Evolutionary conservation across 2,797 vertebrate species (phyloP), one percentile per base, ranked within the genome.

Genomic region (Myripristis jacobus): DNA sequence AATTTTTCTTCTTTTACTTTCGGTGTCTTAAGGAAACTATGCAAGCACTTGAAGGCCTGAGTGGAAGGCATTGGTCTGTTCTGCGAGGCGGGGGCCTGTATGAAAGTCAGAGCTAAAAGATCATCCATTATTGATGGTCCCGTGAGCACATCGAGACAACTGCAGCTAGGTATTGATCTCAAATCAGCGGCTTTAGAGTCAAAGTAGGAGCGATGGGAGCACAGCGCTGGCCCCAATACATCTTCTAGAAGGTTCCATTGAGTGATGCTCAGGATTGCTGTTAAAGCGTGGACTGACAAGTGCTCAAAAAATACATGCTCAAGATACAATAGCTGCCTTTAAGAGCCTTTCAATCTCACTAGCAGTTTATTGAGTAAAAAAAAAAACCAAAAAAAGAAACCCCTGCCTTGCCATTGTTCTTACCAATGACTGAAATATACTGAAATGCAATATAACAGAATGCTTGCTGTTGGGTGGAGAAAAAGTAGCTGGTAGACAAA

Each of bases 61-160:
- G 27, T 44, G 22, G 44, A 53, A 7, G 57, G 12, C 38, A 22
- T 3, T 11, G 27, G 56, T 77, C 81, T 75, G 24, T 51, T 69
- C 66, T 60, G 43, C 52, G n/a, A 57, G 63, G 52, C n/a, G 31
- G 27, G 21, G 27, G 58, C 57, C 64, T 36, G 36, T 79, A 64
- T 73, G 67, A 67, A 68, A 50, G 46, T 70, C 82, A 67, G 79
- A 70, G 64, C 73, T 82, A 70, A 83, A 84, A 83, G 74, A 82
- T 80, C 76, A 73, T 89, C 64, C 60, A 88, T 90, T 88, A 91
- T 91, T 89, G 82, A 92, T 88, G 85, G 57, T 31, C 54, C 73
- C 66, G 66, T 19, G 66, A 84, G 82, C 66, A 43, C 75, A 68
- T 66, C 68, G 75, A 86, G 83, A 84, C 88, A 80, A 72, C 75